phyloP scores from a whole-genome alignment of 2,113 vertebrate species.

The Chaetorhynchus papuensis region DNA sequence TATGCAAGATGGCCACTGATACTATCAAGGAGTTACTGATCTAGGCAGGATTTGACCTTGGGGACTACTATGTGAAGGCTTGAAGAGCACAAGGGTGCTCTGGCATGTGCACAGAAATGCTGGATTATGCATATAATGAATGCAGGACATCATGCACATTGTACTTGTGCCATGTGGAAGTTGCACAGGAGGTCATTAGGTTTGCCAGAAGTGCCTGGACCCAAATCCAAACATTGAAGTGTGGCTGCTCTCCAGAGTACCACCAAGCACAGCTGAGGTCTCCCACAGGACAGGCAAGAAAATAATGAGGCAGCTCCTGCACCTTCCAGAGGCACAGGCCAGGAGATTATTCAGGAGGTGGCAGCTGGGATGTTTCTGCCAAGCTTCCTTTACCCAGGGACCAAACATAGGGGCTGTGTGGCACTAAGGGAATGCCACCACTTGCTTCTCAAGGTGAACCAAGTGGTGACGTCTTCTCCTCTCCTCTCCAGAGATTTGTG shows the following conservation, averaged over 20 bases:
- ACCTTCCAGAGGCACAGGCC: accelerated
- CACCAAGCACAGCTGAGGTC: background rate
- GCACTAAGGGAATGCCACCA: background rate
- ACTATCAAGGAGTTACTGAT: background rate
- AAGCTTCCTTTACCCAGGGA: background rate
- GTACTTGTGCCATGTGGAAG: background rate
- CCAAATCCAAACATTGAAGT: background rate
- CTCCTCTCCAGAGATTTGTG: background rate
- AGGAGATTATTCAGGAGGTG: background rate
- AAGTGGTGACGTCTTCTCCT: background rate
- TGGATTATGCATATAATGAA: background rate
- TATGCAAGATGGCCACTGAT: background rate
- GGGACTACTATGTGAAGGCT: background rate
- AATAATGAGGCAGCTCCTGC: background rate
- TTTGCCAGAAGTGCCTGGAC: background rate
- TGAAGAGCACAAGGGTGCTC: background rate
- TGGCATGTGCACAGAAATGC: background rate
- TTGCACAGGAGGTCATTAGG: background rate
- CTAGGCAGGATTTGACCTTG: background rate
- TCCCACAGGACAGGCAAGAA: background rate
- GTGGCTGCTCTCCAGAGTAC: background rate
- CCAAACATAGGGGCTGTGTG: accelerated
- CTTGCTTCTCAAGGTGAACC: background rate
- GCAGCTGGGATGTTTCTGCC: background rate
- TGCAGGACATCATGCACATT: background rate